Evolutionary conservation across 2,113 vertebrate species (phyloP), one percentile per base, ranked within the genome.

Genomic region (Suncus etruscus): DNA sequence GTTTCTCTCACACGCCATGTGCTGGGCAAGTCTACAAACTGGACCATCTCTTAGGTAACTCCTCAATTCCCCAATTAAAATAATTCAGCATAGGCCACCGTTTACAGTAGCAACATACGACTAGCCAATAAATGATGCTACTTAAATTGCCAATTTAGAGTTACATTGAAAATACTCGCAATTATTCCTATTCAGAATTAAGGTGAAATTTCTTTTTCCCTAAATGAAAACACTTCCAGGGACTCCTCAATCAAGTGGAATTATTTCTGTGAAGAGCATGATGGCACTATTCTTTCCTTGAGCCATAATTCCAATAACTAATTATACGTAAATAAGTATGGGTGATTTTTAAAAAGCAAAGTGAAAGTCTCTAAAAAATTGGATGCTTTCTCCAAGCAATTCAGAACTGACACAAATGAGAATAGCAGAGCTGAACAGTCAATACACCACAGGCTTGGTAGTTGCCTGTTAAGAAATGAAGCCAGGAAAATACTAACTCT

Each of bases 161-260:
- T 86, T 92, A 61, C 72, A 86, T 0, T 80, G 73, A 88, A 61
- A 93, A 86, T 75, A 48, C 74, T 81, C 75, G 58, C 47, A 96
- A 95, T 93, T 96, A 94, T 89, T 96, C 73, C 80, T 75, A 89
- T 93, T 94, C 90, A 94, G 76, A 91, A 91, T 78, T 88, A 90
- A 94, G 86, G 82, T 91, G 82, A 93, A 85, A 89, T 83, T 89
- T 89, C 27, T 94, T 91, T 94, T 58, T 31, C 63, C 58, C 66
- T 70, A 82, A 77, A 76, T 63, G 80, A 91, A 96, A 94, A 95
- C 72, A 94, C 54, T 80, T 72, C 65, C 78, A 94, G 86, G 68
- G 83, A 92, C 29, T 90, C 73, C 80, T 95, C 83, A 90, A 96
- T 95, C 91, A 94, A 91, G 50, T 86, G 39, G 88, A 90, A 94